A percentile compares a stretch with the other conserved stretches of the same genome.
Evolutionary conservation across 2,888 invertebrate species (phyloP).

Genomic region (Leuctra nigra): DNA sequence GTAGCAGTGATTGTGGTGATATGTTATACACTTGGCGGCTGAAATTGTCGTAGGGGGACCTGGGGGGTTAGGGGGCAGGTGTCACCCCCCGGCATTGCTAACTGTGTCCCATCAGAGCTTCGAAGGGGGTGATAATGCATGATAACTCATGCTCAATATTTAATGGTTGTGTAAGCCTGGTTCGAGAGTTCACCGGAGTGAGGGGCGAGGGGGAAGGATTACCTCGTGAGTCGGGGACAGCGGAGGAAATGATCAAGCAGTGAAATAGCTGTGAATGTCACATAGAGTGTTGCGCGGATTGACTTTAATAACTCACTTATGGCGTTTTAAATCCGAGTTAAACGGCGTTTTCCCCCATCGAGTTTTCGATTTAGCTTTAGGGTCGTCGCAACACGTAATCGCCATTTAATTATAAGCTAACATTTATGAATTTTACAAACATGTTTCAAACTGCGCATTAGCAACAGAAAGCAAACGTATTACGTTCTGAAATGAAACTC

Average conservation of each 20-base stretch:
- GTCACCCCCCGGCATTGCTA: conserved; percentile 19
- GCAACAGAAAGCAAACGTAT: no score
- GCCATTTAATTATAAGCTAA: no score
- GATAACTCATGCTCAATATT: conserved; percentile 23
- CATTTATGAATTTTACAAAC: no score
- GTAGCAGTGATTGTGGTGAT: conserved; percentile 17
- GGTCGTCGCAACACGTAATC: no score
- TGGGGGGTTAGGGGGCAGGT: conserved; percentile 15
- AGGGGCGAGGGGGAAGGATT: not conserved
- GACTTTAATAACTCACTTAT: no score
- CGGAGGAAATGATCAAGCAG: conserved; percentile 7
- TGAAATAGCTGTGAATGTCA: no score
- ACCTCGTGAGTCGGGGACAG: not conserved
- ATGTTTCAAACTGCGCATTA: no score
- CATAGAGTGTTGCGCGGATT: no score
- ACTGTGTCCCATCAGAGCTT: conserved; percentile 11
- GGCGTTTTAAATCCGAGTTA: no score
- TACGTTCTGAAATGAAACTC: no score
- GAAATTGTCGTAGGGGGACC: conserved; percentile 3
- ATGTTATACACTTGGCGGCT: conserved; percentile 18
- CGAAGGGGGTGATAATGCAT: conserved; percentile 21
- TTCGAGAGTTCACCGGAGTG: conserved; percentile 6
- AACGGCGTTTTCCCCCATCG: no score
- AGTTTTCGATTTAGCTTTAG: no score
- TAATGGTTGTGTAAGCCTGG: conserved; percentile 22